Evolutionary conservation across 2,888 invertebrate genomes (phyloP).

Genomic region (Imbricaverruca yamaguchii): DNA sequence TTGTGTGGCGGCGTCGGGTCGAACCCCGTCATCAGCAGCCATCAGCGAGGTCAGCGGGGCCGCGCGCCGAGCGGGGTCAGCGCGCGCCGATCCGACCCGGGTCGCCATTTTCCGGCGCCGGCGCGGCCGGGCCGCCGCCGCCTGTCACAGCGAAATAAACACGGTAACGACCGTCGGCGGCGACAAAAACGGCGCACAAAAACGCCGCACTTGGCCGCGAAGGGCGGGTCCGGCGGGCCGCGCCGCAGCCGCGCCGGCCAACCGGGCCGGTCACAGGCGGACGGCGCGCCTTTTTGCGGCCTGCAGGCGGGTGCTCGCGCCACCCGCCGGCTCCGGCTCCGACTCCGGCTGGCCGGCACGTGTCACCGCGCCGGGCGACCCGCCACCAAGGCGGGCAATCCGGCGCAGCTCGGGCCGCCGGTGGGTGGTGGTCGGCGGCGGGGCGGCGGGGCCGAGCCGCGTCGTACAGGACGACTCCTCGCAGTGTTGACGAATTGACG

Average conservation of each 20-base stretch:
- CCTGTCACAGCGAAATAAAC: conserved; percentile 13
- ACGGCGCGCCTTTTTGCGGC: background rate
- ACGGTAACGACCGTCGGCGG: background rate
- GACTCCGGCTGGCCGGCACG: background rate
- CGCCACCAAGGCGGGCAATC: too few species aligned
- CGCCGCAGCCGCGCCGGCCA: background rate
- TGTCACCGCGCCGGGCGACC: too few species aligned
- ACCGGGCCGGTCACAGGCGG: background rate
- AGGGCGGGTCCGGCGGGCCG: background rate
- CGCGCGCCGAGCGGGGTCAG: too few species aligned
- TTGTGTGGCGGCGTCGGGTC: too few species aligned
- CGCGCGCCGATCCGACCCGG: background rate
- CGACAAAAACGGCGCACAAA: conserved; percentile 3
- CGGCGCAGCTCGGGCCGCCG: too few species aligned
- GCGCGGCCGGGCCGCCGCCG: background rate
- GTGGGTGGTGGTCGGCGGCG: too few species aligned
- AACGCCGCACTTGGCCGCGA: background rate
- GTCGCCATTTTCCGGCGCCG: background rate
- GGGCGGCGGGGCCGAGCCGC: too few species aligned
- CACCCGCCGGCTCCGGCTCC: background rate
- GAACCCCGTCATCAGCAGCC: background rate
- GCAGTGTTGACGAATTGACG: too few species aligned
- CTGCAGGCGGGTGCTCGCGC: background rate
- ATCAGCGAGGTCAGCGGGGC: background rate
- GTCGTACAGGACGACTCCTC: too few species aligned